Conservation (phyloP, 2,888 invertebrate genomes). For the Rotaria socialis region DNA sequence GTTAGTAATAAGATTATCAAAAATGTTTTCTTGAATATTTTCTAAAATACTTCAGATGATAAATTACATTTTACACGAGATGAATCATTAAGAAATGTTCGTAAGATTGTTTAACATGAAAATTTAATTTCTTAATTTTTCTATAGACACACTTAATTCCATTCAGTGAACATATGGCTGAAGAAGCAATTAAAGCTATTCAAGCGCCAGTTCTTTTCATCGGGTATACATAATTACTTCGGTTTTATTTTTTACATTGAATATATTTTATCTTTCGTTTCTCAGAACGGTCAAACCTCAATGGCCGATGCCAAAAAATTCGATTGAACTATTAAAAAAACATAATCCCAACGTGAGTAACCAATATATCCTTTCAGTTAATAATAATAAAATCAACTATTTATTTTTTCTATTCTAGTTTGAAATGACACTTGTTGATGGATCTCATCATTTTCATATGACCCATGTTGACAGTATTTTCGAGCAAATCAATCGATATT, state of each 20-base stretch:
- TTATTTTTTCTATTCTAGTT: neutral
- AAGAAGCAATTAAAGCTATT: neutral
- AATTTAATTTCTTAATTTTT: neutral
- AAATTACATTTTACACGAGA: neutral
- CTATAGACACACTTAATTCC: neutral
- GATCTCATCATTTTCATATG: conserved; percentile 14
- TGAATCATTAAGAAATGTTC: neutral
- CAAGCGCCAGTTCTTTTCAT: neutral
- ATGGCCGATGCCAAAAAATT: neutral
- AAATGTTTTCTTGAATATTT: neutral
- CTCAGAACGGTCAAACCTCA: neutral
- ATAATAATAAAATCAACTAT: neutral
- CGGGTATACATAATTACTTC: neutral
- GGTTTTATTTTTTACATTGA: too few species aligned
- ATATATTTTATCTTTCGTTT: too few species aligned
- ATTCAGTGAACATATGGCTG: neutral
- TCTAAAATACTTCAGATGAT: neutral
- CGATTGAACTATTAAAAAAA: neutral
- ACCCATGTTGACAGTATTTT: neutral
- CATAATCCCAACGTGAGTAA: neutral
- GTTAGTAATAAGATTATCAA: neutral
- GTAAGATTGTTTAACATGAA: neutral
- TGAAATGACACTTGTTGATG: neutral
- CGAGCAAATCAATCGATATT: neutral
- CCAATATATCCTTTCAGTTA: neutral